Conservation (phyloP, 2,888 invertebrate species). For the Pseudococcus jackbeardsleyi region DNA sequence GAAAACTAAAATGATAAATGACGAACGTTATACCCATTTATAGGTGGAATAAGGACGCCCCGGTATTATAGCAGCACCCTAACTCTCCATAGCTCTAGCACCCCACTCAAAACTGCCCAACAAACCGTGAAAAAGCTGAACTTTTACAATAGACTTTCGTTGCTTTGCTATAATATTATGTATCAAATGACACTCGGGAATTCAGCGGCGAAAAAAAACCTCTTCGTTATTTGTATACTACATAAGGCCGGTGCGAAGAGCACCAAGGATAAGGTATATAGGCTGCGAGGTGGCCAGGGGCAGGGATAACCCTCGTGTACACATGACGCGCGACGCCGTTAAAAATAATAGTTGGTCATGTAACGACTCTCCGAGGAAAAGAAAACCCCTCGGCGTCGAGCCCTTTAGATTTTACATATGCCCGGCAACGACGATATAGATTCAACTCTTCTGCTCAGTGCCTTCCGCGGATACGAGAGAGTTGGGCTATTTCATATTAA, state of each 20-base stretch:
- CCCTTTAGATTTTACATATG: background rate
- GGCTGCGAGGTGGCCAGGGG: background rate
- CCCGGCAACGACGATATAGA: background rate
- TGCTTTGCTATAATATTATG: constrained; percentile 59
- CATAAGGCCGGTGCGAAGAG: background rate
- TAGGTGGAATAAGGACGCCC: constrained; percentile 53
- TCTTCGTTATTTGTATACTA: constrained; percentile 60
- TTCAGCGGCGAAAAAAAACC: constrained; percentile 32
- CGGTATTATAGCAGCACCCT: constrained; percentile 56
- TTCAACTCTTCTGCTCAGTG: background rate
- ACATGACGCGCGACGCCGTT: constrained; percentile 18
- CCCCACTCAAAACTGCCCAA: constrained; percentile 64
- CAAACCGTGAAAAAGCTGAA: constrained; percentile 64
- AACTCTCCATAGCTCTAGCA: constrained; percentile 30
- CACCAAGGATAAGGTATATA: background rate
- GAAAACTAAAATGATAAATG: constrained; percentile 62
- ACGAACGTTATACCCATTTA: constrained; percentile 56
- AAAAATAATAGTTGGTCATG: constrained; percentile 64
- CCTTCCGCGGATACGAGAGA: too few relatives aligned
- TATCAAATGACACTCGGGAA: constrained; percentile 64
- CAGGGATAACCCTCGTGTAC: background rate
- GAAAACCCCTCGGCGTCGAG: background rate
- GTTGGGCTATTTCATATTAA: too few relatives aligned
- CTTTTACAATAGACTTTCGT: constrained; percentile 64
- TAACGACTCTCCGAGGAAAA: constrained; percentile 54